Evolutionary conservation across 2,888 invertebrate genomes (phyloP).

Genomic region (Microctonus aethiopoides): DNA sequence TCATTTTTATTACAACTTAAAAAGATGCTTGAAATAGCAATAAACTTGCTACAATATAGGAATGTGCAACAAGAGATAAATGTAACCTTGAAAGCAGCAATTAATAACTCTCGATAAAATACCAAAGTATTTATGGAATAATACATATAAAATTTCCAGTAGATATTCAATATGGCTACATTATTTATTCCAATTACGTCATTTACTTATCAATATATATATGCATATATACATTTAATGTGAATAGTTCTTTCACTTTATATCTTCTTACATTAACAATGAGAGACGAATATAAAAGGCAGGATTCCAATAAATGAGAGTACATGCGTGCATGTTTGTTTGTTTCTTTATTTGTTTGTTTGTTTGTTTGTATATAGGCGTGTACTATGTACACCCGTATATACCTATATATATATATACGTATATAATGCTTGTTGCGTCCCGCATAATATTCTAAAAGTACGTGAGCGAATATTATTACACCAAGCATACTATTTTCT

Average conservation of each 20-base stretch:
- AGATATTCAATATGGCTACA: not conserved
- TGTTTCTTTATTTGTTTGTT: no score
- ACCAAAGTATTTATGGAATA: no score
- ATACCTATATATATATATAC: not conserved
- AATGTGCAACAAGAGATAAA: not conserved
- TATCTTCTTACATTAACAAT: not conserved
- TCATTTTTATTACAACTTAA: no score
- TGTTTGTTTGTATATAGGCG: no score
- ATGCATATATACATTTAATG: no score
- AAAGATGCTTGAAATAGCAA: no score
- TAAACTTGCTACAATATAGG: no score
- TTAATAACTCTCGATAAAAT: not conserved
- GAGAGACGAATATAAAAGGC: not conserved
- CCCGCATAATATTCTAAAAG: not conserved
- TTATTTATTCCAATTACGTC: not conserved
- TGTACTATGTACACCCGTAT: no score
- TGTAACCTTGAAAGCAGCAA: not conserved
- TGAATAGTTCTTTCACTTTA: not conserved
- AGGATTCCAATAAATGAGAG: not conserved
- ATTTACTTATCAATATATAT: not conserved
- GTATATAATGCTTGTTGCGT: not conserved
- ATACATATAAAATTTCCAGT: not conserved
- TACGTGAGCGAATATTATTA: not conserved
- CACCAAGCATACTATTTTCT: not conserved
- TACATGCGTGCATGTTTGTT: no score